A percentile compares a stretch with the other conserved stretches of the same genome.
These are phyloP conservation scores for Metellina segmentata DNA, from an alignment of 2,888 invertebrate genomes.

Conservation along the genomic window DNA sequence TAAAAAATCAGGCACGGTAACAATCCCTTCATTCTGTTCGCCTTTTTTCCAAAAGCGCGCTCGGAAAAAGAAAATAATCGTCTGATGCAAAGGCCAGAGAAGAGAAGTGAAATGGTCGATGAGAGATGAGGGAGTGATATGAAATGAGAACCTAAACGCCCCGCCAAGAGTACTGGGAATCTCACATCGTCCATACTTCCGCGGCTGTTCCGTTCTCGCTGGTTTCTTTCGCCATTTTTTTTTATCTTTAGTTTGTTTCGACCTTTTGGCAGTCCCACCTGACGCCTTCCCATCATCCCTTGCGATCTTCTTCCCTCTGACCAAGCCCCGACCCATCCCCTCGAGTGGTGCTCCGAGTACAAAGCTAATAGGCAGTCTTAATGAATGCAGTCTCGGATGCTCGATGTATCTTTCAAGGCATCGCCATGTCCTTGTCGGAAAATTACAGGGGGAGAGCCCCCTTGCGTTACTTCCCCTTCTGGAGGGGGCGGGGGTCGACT, in stretches of 20 bases:
- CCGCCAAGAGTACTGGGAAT: slow-evolving; percentile 42
- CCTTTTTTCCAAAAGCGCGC: background rate
- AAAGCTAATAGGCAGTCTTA: slow-evolving; percentile 72
- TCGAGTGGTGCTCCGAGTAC: slow-evolving; percentile 23
- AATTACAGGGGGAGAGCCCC: slow-evolving; percentile 50
- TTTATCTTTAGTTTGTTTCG: slow-evolving; percentile 54
- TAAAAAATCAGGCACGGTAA: too few relatives aligned
- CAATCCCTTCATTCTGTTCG: too few relatives aligned
- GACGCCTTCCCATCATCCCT: slow-evolving; percentile 63
- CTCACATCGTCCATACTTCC: slow-evolving; percentile 28
- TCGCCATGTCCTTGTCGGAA: slow-evolving; percentile 61
- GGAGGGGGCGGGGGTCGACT: slow-evolving; percentile 4
- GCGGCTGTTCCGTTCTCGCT: slow-evolving; percentile 14
- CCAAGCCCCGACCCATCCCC: slow-evolving; percentile 2
- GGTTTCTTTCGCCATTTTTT: slow-evolving; percentile 13
- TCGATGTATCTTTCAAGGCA: slow-evolving; percentile 70
- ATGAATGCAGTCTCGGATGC: slow-evolving; percentile 67
- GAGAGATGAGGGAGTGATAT: slow-evolving; percentile 32
- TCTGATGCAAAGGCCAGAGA: background rate
- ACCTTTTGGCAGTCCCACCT: slow-evolving; percentile 75
- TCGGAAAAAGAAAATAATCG: background rate
- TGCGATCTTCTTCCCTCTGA: slow-evolving; percentile 42
- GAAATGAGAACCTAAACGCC: slow-evolving; percentile 51
- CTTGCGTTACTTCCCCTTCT: slow-evolving; percentile 23
- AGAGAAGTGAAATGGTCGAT: background rate